phyloP scores from a whole-genome alignment of 2,888 invertebrate species.

The Bugula neritina region DNA sequence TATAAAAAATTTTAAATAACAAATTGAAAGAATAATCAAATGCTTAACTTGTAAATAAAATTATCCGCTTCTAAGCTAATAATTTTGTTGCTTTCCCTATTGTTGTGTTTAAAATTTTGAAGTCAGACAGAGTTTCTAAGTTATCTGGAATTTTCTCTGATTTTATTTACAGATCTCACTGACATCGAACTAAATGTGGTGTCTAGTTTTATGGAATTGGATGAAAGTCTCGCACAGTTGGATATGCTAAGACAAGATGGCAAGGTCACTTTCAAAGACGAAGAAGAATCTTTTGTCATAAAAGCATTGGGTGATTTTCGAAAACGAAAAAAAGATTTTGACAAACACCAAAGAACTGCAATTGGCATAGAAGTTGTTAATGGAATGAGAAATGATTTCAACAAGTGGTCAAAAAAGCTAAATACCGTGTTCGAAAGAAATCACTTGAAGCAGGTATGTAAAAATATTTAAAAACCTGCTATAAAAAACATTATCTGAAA shows the following conservation, averaged over 20 bases:
- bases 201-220: not conserved
- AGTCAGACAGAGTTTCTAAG: too few relatives aligned
- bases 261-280: not conserved
- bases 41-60: too few relatives aligned
- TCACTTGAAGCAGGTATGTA: not conserved
- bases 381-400: conserved; percentile 15
- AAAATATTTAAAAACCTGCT: too few relatives aligned
- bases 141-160: too few relatives aligned
- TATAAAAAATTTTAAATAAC: too few relatives aligned
- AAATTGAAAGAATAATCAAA: too few relatives aligned
- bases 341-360: not conserved
- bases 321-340: not conserved
- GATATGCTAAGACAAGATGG: not conserved
- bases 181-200: not conserved
- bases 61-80: too few relatives aligned
- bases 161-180: not conserved
- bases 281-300: not conserved
- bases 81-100: too few relatives aligned
- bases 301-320: not conserved
- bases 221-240: not conserved
- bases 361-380: not conserved
- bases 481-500: too few relatives aligned
- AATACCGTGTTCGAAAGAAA: not conserved
- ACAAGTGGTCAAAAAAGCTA: not conserved
- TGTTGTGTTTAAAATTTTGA: too few relatives aligned